Conservation (phyloP, 2,113 vertebrate genomes). For the Mobula hypostoma region DNA sequence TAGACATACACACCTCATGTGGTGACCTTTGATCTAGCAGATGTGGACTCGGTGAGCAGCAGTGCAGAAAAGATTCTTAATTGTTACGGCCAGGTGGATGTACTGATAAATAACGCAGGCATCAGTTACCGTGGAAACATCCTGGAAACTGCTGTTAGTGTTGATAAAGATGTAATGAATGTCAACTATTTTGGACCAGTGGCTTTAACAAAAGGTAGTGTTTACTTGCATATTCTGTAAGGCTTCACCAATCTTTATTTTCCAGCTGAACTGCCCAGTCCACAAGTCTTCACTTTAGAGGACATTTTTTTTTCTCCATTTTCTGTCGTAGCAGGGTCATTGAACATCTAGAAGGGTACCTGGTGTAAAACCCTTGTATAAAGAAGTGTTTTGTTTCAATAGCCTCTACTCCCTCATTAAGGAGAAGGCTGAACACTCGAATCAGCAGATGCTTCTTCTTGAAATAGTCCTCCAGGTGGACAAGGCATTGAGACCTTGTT, state of each 20-base stretch:
- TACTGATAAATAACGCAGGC: conserved; percentile 90
- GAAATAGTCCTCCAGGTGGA: no score
- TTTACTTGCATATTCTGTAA: not conserved
- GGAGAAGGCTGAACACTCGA: not conserved
- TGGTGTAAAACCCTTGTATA: not conserved
- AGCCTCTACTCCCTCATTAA: not conserved
- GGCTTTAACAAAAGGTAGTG: conserved; percentile 83
- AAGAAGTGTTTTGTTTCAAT: not conserved
- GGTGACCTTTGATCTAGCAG: conserved; percentile 77
- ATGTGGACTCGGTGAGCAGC: conserved; percentile 52
- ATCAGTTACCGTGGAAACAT: conserved; percentile 85
- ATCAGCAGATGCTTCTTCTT: not conserved
- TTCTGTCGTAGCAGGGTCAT: not conserved
- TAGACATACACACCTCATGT: conserved; percentile 66
- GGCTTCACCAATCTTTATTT: not conserved
- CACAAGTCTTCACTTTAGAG: not conserved
- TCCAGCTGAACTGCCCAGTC: not conserved
- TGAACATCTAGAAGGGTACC: not conserved
- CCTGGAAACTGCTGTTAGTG: conserved; percentile 67
- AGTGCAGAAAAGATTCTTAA: conserved; percentile 75
- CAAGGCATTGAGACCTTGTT: no score
- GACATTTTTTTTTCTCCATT: not conserved
- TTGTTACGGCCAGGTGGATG: conserved; percentile 70
- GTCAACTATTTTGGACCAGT: conserved; percentile 93
- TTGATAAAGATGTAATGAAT: conserved; percentile 86